Base-by-base conservation (phyloP, 1,140 invertebrate species). In the Macrostomum lignano region DNA sequence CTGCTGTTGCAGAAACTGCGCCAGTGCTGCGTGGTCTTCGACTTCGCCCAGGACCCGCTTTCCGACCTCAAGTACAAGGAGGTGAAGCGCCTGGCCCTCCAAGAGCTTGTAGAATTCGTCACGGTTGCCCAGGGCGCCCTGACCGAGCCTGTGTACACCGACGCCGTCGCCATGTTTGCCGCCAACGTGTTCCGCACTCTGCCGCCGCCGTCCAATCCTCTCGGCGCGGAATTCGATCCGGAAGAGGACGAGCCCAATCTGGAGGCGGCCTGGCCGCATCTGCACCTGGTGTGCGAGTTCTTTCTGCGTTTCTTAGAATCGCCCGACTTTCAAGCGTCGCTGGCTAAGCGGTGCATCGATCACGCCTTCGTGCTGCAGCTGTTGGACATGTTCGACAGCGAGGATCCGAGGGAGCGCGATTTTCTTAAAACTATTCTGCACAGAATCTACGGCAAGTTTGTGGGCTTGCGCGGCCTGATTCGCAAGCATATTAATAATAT, bases 61-160 rank as follows among this genome's bases (percentile, higher is more conserved):
- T 82, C 76, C 46, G 84, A 96, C 63, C 65, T 96, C 42, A 93
- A 93, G 69, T 91, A 78, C 73, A 96, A 96, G 62, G 88, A 98
- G 61, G 77, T 96, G 36, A 98, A 98, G 58, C 64, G 86, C 29
- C 70, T 72, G 25, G 78, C 84, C 7, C 66, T 98, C 10, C 72
- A 81, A 47, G 88, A 96, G 62, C 82, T 94, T 74, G 78, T 94
- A 36, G 86, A 96, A 45, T 91, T 78, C 61, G 71, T 93, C 36
- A 75, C 74, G 36, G 72, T 73, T 46, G 77, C 86, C 55, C 68
- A 72, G 46, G 73, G 72, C 35, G 75, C 86, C 42, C 73, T 94
- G 45, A 86, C 82, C 24, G 84, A 93, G 51, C 63, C 71, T 33
- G 75, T 94, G 42, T 93, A 94, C 58, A 76, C 79, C 21, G 82